phyloP scores from a whole-genome alignment of 2,888 invertebrate species.

The Pyrocoelia pectoralis region DNA sequence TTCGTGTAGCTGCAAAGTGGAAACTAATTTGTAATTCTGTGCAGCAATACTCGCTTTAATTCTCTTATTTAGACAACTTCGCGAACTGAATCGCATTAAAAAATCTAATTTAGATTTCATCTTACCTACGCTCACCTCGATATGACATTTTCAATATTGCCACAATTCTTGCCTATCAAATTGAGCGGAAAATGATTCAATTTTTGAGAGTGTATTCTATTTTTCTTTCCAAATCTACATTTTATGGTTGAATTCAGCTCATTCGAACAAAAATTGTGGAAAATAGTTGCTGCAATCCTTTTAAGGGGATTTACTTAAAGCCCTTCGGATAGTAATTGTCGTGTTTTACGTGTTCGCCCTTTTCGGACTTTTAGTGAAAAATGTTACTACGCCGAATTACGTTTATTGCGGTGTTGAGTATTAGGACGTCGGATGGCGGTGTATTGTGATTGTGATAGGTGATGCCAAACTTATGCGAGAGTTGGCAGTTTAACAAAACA shows the following conservation, averaged over 20 bases:
- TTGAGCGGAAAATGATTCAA: conserved; percentile 24
- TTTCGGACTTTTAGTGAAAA: no score
- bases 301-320: conserved; percentile 1
- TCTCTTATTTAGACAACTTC: conserved; percentile 20
- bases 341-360: not conserved
- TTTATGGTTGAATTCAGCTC: conserved; percentile 15
- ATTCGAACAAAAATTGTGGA: conserved; percentile 13
- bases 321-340: not conserved
- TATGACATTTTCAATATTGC: conserved; percentile 23
- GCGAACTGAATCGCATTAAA: not conserved
- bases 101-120: conserved; percentile 10
- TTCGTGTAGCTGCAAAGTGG: conserved; percentile 46
- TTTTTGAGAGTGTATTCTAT: conserved; percentile 21
- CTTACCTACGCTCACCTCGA: no score
- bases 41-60: conserved; percentile 42
- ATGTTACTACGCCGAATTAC: no score
- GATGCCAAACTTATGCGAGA: no score
- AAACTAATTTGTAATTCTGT: conserved; percentile 53
- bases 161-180: conserved; percentile 14
- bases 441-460: no score
- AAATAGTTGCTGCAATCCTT: conserved; percentile 11
- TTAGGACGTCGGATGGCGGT: not conserved
- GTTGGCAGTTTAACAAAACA: no score
- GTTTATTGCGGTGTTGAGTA: not conserved
- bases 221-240: conserved; percentile 10